Conservation (phyloP, 2,888 invertebrate species). For the Pocota personata region DNA sequence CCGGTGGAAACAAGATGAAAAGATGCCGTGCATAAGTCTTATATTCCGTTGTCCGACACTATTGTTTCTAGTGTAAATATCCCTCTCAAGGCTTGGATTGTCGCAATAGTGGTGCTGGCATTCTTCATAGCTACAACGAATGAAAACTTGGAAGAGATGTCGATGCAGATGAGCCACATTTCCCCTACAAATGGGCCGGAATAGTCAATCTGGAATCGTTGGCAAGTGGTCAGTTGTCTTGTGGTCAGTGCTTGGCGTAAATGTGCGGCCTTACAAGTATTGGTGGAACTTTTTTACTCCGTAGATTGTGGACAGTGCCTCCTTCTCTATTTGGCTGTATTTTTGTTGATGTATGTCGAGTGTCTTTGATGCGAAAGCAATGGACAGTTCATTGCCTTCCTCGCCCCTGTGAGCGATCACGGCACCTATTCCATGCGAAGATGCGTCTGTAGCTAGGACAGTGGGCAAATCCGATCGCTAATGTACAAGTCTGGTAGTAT, state of each 20-base stretch:
- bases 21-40: too few relatives aligned
- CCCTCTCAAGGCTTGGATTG: too few relatives aligned
- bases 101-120: too few relatives aligned
- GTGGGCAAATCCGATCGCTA: constrained; percentile 40
- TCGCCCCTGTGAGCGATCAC: constrained; percentile 51
- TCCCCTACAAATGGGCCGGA: too few relatives aligned
- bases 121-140: too few relatives aligned
- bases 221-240: too few relatives aligned
- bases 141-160: too few relatives aligned
- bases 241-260: constrained; percentile 53
- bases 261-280: constrained; percentile 40
- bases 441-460: constrained; percentile 58
- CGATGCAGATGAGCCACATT: too few relatives aligned
- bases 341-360: constrained; percentile 45
- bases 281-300: constrained; percentile 51
- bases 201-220: too few relatives aligned
- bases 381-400: constrained; percentile 45
- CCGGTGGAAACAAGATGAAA: too few relatives aligned
- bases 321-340: constrained; percentile 65
- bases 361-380: constrained; percentile 61
- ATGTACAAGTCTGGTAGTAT: constrained; percentile 48
- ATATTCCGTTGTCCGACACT: too few relatives aligned
- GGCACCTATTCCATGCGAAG: constrained; percentile 45
- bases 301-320: constrained; percentile 44
- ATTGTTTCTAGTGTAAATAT: too few relatives aligned